phyloP scores from a whole-genome alignment of 2,888 invertebrate species.

The Pteria penguin region DNA sequence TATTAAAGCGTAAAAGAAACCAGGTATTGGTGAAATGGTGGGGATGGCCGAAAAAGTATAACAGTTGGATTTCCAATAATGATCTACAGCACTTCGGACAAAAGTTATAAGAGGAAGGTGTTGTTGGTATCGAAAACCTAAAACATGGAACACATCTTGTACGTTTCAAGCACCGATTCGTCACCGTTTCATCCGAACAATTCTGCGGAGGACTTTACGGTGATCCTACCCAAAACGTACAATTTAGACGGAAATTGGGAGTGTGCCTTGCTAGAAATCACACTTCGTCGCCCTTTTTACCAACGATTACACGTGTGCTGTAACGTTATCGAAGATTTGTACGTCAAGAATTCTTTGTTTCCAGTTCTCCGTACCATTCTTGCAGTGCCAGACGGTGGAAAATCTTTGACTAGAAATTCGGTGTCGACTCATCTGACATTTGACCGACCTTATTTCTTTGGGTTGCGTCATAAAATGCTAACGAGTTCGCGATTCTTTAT shows the following conservation, averaged over 20 bases:
- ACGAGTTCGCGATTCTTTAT: not conserved
- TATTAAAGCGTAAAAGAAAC: not conserved
- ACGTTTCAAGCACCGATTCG: too few species aligned
- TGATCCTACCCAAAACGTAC: not conserved
- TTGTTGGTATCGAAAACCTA: not conserved
- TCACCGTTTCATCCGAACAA: too few species aligned
- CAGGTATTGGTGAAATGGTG: not conserved
- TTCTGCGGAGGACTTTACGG: slow-evolving; percentile 7
- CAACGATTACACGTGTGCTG: not conserved
- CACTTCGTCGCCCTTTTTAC: not conserved
- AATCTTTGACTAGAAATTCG: too few species aligned
- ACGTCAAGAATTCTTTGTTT: not conserved
- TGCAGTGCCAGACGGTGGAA: not conserved
- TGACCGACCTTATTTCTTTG: not conserved
- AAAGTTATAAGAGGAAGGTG: not conserved
- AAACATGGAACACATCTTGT: too few species aligned
- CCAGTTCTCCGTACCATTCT: not conserved
- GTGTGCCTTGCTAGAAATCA: not conserved
- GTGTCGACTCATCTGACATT: too few species aligned
- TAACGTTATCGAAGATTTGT: not conserved
- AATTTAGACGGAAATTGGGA: not conserved
- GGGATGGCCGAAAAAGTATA: not conserved
- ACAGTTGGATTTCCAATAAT: not conserved
- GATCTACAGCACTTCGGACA: not conserved
- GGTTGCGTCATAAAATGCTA: not conserved